These are phyloP conservation scores for Acomys russatus DNA, from an alignment of 2,797 vertebrate species.

Conservation along the genomic window DNA sequence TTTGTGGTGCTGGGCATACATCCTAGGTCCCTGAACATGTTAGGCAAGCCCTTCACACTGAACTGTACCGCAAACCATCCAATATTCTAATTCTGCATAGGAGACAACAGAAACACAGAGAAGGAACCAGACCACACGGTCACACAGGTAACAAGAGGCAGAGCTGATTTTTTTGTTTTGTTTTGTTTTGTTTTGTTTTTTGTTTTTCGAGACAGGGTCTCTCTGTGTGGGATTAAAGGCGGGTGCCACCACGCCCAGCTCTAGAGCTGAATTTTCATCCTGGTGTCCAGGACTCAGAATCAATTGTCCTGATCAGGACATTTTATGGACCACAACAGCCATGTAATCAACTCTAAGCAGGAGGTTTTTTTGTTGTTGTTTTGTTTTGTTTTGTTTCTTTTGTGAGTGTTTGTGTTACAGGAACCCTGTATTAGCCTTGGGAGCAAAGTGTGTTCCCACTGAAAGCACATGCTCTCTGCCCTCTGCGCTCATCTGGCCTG, in stretches of 20 bases:
- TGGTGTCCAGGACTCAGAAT: not conserved
- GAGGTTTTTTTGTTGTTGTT: not conserved
- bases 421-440: not conserved
- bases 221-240: too few species aligned
- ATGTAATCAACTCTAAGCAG: not conserved
- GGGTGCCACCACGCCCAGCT: too few species aligned
- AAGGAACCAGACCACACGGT: not conserved
- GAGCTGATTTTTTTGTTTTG: not conserved
- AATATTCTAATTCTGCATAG: slow-evolving; percentile 8
- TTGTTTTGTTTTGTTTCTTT: too few species aligned
- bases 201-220: too few species aligned
- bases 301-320: not conserved
- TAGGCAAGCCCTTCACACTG: not conserved
- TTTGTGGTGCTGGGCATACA: not conserved
- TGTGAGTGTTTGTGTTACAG: not conserved
- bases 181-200: too few species aligned
- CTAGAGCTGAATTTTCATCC: not conserved
- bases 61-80: not conserved
- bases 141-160: not conserved
- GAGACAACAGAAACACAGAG: slow-evolving; percentile 16
- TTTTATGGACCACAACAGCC: not conserved
- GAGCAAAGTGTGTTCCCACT: not conserved
- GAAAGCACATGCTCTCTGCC: not conserved
- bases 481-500: not conserved
- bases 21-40: not conserved